Percentiles rank a stretch among this genome's conserved stretches.
phyloP scores from a whole-genome alignment of 2,113 vertebrate species.

The Calonectris borealis region DNA sequence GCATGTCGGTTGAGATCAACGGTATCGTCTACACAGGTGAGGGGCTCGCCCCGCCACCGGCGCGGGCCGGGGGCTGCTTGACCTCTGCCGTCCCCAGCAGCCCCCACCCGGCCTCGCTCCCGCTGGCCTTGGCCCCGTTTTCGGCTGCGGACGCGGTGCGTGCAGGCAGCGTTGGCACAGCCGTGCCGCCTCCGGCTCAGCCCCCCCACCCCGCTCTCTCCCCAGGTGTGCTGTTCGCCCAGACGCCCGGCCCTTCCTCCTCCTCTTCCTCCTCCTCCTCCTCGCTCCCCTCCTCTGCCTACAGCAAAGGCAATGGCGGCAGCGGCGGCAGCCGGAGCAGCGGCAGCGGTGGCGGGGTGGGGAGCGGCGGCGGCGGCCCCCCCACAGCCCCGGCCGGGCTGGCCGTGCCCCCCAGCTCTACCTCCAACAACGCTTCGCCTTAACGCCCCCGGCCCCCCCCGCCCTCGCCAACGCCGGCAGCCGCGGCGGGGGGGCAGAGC shows the following conservation, averaged over 20 bases:
- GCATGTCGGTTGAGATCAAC: constrained; percentile 96
- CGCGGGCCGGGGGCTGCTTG: background rate
- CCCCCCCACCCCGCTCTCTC: background rate
- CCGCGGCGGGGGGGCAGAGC: background rate
- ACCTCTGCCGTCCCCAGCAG: background rate
- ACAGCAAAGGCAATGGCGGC: constrained; percentile 71
- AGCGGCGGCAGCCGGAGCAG: constrained; percentile 37
- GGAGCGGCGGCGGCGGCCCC: background rate
- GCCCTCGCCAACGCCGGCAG: no score
- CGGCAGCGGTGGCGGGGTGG: constrained; percentile 34
- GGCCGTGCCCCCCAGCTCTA: no score
- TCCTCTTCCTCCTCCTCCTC: constrained; percentile 75
- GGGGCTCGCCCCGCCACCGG: background rate
- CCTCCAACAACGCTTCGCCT: no score
- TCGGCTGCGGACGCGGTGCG: rapidly evolving
- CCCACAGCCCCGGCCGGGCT: no score
- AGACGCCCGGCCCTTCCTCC: constrained; percentile 79
- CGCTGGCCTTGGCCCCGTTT: background rate
- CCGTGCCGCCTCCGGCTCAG: rapidly evolving
- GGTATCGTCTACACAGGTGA: constrained; percentile 92
- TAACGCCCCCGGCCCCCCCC: no score
- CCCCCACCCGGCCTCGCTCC: background rate
- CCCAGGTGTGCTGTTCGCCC: constrained; percentile 92
- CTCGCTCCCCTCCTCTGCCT: constrained; percentile 61
- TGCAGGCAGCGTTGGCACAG: rapidly evolving